Conservation (phyloP, 2,888 invertebrate species). For the Drosophila diplacantha region DNA sequence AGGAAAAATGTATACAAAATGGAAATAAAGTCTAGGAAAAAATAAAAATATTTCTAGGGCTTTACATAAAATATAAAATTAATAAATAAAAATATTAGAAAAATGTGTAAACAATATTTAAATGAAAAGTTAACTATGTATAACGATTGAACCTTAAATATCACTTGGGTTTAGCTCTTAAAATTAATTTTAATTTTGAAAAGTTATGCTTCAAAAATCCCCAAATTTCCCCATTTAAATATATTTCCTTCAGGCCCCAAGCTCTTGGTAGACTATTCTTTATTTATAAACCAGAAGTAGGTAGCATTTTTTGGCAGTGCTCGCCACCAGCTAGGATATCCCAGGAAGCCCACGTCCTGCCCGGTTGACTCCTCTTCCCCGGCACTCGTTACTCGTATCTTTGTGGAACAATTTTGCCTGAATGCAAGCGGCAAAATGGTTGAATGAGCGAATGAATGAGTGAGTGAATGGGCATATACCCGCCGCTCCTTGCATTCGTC, state of each 20-base stretch:
- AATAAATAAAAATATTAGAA: not conserved
- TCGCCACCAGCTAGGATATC: constrained; percentile 6
- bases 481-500: constrained; percentile 4
- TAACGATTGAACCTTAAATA: not conserved
- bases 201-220: too few relatives aligned
- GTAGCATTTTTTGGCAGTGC: not conserved
- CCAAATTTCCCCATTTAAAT: not conserved
- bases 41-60: not conserved
- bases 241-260: not conserved
- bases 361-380: constrained; percentile 10
- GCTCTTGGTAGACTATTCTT: not conserved
- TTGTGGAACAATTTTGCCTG: constrained; percentile 67
- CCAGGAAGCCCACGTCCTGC: constrained; percentile 16
- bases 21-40: not conserved
- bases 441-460: constrained; percentile 59
- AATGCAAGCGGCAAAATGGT: constrained; percentile 68
- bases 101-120: not conserved
- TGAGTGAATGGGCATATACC: constrained; percentile 43
- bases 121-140: not conserved
- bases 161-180: not conserved
- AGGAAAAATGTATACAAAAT: not conserved
- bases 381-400: constrained; percentile 51
- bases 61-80: not conserved
- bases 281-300: too few relatives aligned
- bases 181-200: not conserved